phyloP scores from a whole-genome alignment of 2,888 invertebrate species.

The Aspidiotus rigidus region DNA sequence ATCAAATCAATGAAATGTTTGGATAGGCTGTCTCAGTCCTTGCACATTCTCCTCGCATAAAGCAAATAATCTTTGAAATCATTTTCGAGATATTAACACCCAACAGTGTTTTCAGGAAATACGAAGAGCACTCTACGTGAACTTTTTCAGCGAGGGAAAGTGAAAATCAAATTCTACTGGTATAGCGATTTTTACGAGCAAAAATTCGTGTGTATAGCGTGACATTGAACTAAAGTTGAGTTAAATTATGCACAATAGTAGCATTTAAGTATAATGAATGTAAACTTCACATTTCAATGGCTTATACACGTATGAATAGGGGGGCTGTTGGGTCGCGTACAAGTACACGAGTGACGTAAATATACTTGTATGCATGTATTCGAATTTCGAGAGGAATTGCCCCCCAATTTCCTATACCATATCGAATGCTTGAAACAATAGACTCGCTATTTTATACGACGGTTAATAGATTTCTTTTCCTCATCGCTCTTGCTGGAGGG shows the following conservation, averaged over 20 bases:
- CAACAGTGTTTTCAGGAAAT: too few relatives aligned
- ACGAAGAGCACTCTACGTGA: too few relatives aligned
- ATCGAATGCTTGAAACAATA: slow-evolving; percentile 21
- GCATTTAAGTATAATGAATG: neutral
- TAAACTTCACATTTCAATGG: neutral
- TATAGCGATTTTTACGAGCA: too few relatives aligned
- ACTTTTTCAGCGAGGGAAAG: too few relatives aligned
- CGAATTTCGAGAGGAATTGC: slow-evolving; percentile 24
- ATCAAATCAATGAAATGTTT: too few relatives aligned
- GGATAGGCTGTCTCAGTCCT: too few relatives aligned
- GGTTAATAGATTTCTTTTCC: slow-evolving; percentile 16
- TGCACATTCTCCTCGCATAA: too few relatives aligned
- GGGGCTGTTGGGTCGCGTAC: neutral
- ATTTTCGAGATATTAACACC: too few relatives aligned
- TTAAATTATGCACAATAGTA: neutral
- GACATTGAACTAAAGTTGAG: neutral
- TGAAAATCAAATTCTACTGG: too few relatives aligned
- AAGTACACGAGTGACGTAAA: neutral
- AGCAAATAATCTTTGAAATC: too few relatives aligned
- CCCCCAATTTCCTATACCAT: slow-evolving; percentile 14
- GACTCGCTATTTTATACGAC: slow-evolving; percentile 14
- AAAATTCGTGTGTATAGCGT: too few relatives aligned
- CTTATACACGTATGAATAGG: neutral
- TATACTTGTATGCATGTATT: neutral
- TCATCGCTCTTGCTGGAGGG: neutral